These are phyloP conservation scores for Collichthys lucidus DNA, from an alignment of 2,113 vertebrate species.

Conservation along the genomic window DNA sequence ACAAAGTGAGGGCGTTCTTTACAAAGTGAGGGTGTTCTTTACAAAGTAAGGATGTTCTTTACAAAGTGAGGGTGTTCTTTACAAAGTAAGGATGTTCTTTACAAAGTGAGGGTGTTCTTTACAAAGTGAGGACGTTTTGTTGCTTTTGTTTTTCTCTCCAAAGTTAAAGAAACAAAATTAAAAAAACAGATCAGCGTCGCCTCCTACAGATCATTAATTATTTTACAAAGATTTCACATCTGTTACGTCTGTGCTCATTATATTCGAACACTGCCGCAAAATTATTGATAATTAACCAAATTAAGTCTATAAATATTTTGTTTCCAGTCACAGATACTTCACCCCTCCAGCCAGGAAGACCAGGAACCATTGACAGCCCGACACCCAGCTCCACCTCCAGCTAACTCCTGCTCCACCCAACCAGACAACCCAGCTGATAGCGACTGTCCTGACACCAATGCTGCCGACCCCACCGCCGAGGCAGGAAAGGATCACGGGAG, in stretches of 20 bases:
- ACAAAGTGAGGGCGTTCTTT: too few relatives aligned
- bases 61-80: too few relatives aligned
- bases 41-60: too few relatives aligned
- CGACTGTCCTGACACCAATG: neutral
- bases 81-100: too few relatives aligned
- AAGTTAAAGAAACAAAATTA: too few relatives aligned
- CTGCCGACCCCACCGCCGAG: neutral
- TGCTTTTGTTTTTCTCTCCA: neutral
- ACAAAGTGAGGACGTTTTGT: too few relatives aligned
- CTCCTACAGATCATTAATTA: too few relatives aligned
- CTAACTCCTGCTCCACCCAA: neutral
- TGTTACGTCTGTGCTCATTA: conserved; percentile 60
- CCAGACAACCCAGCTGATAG: neutral
- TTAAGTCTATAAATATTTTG: conserved; percentile 17
- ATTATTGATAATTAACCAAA: too few relatives aligned
- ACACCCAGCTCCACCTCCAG: neutral
- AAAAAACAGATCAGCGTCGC: too few relatives aligned
- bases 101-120: too few relatives aligned
- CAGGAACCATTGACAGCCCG: conserved; percentile 56
- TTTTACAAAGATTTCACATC: neutral
- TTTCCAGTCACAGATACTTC: conserved; percentile 74
- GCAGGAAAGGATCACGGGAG: conserved; percentile 3
- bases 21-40: too few relatives aligned
- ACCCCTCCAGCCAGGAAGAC: conserved; percentile 49
- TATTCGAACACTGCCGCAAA: neutral